These are phyloP conservation scores for Atta texana DNA, from an alignment of 1,140 invertebrate species.

Conservation along the genomic window DNA sequence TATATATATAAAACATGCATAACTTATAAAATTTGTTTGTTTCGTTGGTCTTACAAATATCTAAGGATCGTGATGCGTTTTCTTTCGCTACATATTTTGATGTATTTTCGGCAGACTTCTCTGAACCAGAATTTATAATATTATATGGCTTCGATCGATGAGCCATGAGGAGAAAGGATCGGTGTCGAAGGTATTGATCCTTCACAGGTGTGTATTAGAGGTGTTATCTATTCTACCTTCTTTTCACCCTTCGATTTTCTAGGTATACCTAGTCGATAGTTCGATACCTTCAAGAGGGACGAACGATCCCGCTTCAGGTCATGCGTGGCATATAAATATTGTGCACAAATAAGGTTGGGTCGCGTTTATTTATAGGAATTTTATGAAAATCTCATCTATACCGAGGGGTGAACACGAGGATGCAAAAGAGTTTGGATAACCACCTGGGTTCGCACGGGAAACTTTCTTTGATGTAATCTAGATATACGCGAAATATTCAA, in stretches of 20 bases:
- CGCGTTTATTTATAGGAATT: constrained; percentile 81
- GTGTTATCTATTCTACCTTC: constrained; percentile 51
- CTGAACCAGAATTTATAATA: constrained; percentile 31
- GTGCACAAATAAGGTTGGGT: constrained; percentile 81
- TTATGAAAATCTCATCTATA: constrained; percentile 79
- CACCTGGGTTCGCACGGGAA: constrained; percentile 49
- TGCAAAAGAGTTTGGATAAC: constrained; percentile 16
- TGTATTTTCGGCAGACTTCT: background rate
- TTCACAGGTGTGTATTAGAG: constrained; percentile 63
- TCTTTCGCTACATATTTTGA: background rate
- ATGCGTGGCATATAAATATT: constrained; percentile 83
- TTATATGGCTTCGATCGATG: constrained; percentile 30
- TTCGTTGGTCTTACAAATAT: background rate
- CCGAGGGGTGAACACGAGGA: constrained; percentile 27
- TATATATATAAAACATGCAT: no score
- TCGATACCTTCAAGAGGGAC: constrained; percentile 44
- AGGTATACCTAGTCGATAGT: constrained; percentile 34
- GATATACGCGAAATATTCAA: constrained; percentile 4
- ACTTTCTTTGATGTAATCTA: constrained; percentile 34
- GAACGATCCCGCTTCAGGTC: constrained; percentile 49
- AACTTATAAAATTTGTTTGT: constrained; percentile 9
- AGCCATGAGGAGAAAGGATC: constrained; percentile 43
- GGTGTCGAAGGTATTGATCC: constrained; percentile 55
- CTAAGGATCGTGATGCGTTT: background rate
- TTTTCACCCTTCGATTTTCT: constrained; percentile 47